These are phyloP conservation scores for Paracanthobrama guichenoti DNA, from an alignment of 2,113 vertebrate species.

Conservation along the genomic window DNA sequence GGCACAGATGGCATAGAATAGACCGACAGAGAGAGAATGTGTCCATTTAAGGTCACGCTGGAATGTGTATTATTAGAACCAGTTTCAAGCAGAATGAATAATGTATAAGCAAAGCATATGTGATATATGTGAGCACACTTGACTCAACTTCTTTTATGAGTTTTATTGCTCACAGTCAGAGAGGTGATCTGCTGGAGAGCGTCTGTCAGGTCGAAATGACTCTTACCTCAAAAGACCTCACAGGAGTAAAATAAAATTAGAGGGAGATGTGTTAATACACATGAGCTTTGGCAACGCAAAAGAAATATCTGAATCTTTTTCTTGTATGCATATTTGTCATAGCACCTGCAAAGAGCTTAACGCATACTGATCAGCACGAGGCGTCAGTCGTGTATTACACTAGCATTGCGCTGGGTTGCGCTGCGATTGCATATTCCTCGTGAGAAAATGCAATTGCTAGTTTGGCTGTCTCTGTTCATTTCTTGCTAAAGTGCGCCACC, in stretches of 20 bases:
- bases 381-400: constrained; percentile 20
- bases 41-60: constrained; percentile 42
- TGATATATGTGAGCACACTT: not conserved
- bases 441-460: constrained; percentile 57
- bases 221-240: constrained; percentile 21
- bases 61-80: constrained; percentile 40
- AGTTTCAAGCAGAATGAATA: not conserved
- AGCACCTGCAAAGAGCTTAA: not conserved
- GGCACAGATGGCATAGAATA: constrained; percentile 28
- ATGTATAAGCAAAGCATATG: not conserved
- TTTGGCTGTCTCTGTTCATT: constrained; percentile 32
- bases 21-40: not conserved
- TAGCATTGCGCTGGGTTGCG: constrained; percentile 67
- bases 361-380: not conserved
- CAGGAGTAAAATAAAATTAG: not conserved
- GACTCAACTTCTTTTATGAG: constrained; percentile 10
- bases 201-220: constrained; percentile 14
- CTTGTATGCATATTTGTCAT: not conserved
- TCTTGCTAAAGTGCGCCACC: constrained; percentile 56
- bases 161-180: constrained; percentile 16
- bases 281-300: not conserved
- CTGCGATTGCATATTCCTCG: constrained; percentile 73
- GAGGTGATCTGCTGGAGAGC: not conserved
- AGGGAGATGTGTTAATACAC: not conserved
- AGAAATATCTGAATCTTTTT: not conserved